Evolutionary conservation across 1,140 invertebrate species (phyloP), one percentile per base, ranked within the genome.

Genomic region (Zaprionus lachaisei): DNA sequence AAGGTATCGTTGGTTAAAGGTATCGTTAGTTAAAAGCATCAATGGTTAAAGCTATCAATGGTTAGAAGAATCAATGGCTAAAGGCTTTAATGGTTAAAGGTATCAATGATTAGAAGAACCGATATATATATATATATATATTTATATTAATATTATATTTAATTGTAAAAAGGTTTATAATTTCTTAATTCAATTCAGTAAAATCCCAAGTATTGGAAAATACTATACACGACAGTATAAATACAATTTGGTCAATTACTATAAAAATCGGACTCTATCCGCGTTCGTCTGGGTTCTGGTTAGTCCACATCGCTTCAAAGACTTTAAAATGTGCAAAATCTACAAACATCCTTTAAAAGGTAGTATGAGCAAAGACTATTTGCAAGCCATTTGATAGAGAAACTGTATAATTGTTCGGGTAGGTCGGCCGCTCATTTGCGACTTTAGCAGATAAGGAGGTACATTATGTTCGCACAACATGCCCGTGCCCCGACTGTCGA

Each of bases 401-500:
- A 95, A 94, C 76, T 95, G 94, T 3, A 95, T 93, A 0, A 96
- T 68, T 3, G 95, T 95, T 61, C 95, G 93, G 2, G 95, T 95
- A 11, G 95, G 95, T 54, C 95, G 92, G 1, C 95, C 95, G 44
- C 93, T 94, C 94, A 95, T 95, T 7, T 92, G 65, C 20, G 92
- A 91, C 84, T 94, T 94, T 5, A 93, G 91, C 0, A 95, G 91
- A 91, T 96, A 96, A 0, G 95, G 93, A 5, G 94, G 93, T 28
- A 95, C 94, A 60, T 94, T 94, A 63, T 94, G 93, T 62, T 94
- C 78, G 28, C 83, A 79, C n/a, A 91, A 61, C 90, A 94, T 95
- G 11, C 94, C 94, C 91, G 95, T 95, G 6, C 96, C 95, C 41
- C 95, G 95, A 55, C 95, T 96, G 87, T 96, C 96, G 68, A 96